A percentile compares a stretch with the other conserved stretches of the same genome.
Conservation (phyloP, 64 coral and sea anemone genomes). For the Montipora cactus region DNA sequence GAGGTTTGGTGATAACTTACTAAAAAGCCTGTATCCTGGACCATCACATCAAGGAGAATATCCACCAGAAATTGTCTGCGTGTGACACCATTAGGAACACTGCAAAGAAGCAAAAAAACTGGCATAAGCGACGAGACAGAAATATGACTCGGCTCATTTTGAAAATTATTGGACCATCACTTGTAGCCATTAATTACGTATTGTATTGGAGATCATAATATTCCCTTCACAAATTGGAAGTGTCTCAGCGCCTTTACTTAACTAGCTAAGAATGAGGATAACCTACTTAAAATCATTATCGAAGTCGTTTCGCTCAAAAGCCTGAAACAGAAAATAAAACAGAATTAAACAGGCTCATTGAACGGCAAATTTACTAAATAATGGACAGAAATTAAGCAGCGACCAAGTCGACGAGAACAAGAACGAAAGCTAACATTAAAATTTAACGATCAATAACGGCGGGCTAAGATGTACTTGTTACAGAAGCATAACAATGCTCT, state of each 20-base stretch:
- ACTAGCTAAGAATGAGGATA: background rate
- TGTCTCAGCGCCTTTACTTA: background rate
- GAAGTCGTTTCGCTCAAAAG: constrained; percentile 97
- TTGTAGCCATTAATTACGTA: no score
- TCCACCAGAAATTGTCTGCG: constrained; percentile 90
- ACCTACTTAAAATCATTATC: constrained; percentile 90
- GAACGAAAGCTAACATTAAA: no score
- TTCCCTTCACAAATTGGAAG: no score
- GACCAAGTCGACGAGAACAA: no score
- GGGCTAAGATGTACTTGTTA: no score
- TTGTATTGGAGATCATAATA: no score
- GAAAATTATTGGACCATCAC: no score
- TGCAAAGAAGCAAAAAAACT: background rate
- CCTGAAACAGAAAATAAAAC: constrained; percentile 50
- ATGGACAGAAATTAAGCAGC: no score
- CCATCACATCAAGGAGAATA: constrained; percentile 93
- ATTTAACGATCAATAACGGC: no score
- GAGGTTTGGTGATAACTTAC: constrained; percentile 48
- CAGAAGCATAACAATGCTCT: no score
- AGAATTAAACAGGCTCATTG: background rate
- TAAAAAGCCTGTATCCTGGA: constrained; percentile 95
- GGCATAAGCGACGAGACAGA: background rate
- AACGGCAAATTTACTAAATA: no score
- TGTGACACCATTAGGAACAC: constrained; percentile 61
- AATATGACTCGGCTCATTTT: background rate